Percentiles rank a stretch among this genome's conserved stretches.
These are phyloP conservation scores for Lumbricus terrestris DNA, from an alignment of 2,888 invertebrate species.

Conservation along the genomic window DNA sequence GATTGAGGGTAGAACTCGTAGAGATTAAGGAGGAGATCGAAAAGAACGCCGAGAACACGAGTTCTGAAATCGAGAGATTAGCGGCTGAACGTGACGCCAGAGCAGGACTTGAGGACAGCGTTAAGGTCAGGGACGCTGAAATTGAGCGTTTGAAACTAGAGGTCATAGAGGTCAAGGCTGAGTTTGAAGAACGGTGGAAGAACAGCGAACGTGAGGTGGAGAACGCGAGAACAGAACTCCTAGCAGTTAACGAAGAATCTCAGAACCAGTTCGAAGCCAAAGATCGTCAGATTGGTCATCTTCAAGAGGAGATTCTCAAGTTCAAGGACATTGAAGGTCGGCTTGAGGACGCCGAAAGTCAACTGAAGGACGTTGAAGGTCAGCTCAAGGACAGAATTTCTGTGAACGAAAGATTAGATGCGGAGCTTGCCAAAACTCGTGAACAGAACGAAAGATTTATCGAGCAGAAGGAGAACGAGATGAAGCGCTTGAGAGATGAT, in stretches of 20 bases:
- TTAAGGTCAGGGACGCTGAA: constrained; percentile 10
- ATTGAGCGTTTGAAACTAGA: neutral
- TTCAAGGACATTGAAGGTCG: neutral
- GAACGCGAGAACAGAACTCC: constrained; percentile 30
- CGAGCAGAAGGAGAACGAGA: neutral
- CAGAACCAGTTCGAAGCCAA: constrained; percentile 21
- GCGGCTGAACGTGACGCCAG: neutral
- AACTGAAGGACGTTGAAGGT: neutral
- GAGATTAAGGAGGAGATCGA: constrained; percentile 28
- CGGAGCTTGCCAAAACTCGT: neutral
- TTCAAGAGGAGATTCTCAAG: neutral
- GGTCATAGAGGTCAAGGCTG: neutral
- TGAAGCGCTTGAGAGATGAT: neutral
- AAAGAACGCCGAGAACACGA: constrained; percentile 11
- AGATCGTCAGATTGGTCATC: neutral
- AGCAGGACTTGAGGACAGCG: neutral
- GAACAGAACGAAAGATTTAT: constrained; percentile 17
- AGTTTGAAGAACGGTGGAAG: neutral
- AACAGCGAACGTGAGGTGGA: neutral
- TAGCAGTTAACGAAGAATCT: constrained; percentile 23
- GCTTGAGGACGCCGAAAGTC: neutral
- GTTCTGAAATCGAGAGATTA: neutral
- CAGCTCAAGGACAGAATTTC: neutral
- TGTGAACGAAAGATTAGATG: neutral
- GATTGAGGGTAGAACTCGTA: neutral